Conservation (phyloP, 1,140 invertebrate species). For the Lucilia sericata region DNA sequence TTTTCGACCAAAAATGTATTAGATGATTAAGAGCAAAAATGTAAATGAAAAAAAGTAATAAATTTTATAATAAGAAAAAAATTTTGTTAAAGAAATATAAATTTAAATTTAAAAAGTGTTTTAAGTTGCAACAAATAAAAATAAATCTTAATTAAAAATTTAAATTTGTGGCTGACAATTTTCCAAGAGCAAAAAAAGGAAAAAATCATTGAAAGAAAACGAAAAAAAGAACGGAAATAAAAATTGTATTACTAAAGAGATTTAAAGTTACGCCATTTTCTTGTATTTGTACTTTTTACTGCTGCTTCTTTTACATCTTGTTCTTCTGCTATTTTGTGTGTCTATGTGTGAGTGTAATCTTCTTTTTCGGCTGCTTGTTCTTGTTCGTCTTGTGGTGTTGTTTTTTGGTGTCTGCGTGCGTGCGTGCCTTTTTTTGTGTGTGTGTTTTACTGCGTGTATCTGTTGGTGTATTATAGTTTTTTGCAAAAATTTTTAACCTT, state of each 20-base stretch:
- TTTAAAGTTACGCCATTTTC: constrained; percentile 26
- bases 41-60: constrained; percentile 6
- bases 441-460: background rate
- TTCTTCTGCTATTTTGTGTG: background rate
- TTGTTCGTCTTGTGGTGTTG: constrained; percentile 20
- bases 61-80: background rate
- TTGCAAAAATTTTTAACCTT: constrained; percentile 1
- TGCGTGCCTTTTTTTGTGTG: background rate
- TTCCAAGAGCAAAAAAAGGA: too few species aligned
- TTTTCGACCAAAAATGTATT: background rate
- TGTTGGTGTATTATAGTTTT: background rate
- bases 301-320: background rate
- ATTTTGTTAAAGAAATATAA: background rate
- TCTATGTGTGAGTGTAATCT: background rate
- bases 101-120: background rate
- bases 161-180: background rate
- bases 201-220: background rate
- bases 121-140: background rate
- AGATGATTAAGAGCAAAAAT: background rate
- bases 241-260: background rate
- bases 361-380: background rate
- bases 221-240: background rate
- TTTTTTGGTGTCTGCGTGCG: background rate
- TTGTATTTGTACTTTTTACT: constrained; percentile 23
- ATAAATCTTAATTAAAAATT: background rate